Evolutionary conservation across 1,140 invertebrate species (phyloP).

Genomic region (Micrasema longulum): DNA sequence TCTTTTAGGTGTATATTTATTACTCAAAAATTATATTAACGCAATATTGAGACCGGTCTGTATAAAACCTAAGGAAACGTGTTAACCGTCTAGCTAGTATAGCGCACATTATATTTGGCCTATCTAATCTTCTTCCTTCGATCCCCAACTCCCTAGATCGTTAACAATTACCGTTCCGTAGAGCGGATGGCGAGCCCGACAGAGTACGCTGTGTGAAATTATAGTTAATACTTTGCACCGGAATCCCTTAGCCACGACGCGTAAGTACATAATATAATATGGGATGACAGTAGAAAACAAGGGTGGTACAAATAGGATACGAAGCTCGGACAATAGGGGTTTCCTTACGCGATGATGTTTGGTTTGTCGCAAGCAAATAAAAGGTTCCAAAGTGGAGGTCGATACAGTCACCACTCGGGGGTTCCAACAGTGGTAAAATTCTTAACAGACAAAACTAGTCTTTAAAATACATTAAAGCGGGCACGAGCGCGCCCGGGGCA

Average conservation of each 20-base stretch:
- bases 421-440: constrained; percentile 19
- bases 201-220: constrained; percentile 30
- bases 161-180: constrained; percentile 40
- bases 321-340: constrained; percentile 8
- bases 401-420: constrained; percentile 11
- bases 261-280: no score
- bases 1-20: constrained; percentile 47
- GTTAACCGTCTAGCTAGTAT: constrained; percentile 49
- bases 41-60: constrained; percentile 53
- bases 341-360: constrained; percentile 2
- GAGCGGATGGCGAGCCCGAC: constrained; percentile 45
- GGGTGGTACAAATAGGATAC: constrained; percentile 53
- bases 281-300: constrained; percentile 40
- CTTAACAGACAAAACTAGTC: constrained; percentile 28
- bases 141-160: constrained; percentile 41
- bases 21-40: constrained; percentile 47
- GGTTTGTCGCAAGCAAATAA: background rate
- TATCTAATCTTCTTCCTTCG: constrained; percentile 37
- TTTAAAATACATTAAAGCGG: constrained; percentile 26
- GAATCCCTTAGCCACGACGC: background rate
- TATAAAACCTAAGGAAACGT: constrained; percentile 53
- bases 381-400: constrained; percentile 2
- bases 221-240: background rate
- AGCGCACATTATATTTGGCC: constrained; percentile 42
- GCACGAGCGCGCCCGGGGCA: background rate